Evolutionary conservation across 2,113 vertebrate species (phyloP).

Genomic region (Podarcis raffonei): DNA sequence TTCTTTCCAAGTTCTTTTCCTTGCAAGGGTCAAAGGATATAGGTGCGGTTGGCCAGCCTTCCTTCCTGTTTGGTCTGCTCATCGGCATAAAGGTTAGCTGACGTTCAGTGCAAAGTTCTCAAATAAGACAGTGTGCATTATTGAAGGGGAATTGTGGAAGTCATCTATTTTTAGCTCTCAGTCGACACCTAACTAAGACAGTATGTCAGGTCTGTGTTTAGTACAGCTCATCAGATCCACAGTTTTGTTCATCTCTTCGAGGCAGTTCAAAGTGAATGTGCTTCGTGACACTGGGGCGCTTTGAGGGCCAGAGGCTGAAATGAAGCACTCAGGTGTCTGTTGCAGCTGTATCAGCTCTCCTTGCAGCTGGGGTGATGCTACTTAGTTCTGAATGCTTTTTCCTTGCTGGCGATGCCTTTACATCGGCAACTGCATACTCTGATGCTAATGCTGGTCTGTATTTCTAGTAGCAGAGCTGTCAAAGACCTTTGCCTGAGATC

Average conservation of each 20-base stretch:
- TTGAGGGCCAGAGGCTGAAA: background rate
- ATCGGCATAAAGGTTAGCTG: background rate
- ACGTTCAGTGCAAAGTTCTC: background rate
- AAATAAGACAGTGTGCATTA: background rate
- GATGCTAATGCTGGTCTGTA: background rate
- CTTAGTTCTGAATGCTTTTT: background rate
- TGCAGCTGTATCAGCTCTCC: no score
- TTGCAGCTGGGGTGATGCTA: background rate
- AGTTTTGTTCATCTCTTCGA: background rate
- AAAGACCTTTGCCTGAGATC: background rate
- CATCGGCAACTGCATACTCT: background rate
- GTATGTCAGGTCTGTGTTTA: background rate
- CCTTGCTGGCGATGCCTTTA: no score
- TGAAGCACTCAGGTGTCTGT: background rate
- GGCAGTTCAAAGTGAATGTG: background rate
- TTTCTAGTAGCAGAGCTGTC: background rate
- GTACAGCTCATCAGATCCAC: background rate
- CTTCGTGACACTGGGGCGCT: background rate
- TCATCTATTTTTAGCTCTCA: background rate
- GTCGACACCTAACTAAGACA: background rate
- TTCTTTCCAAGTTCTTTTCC: background rate
- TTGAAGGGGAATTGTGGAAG: background rate
- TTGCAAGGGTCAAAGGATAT: background rate
- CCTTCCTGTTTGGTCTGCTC: background rate
- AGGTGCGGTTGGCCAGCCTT: background rate